phyloP scores from a whole-genome alignment of 2,113 vertebrate genomes.

The Saguinus midas region DNA sequence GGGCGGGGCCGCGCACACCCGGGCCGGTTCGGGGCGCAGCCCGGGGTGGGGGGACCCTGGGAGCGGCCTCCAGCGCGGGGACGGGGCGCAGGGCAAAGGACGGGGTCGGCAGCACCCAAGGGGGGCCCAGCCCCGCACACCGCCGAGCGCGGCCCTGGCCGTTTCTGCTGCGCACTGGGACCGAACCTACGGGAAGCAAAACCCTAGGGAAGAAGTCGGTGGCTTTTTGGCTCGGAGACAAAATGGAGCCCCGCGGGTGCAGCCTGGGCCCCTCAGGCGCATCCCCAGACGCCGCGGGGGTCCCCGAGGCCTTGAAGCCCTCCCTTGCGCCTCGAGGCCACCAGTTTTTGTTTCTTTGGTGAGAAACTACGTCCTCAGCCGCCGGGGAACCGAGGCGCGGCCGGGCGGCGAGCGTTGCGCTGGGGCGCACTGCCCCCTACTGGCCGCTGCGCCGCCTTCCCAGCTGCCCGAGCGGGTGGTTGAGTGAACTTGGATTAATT shows the following conservation, averaged over 20 bases:
- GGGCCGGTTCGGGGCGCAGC: no score
- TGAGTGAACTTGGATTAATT: background rate
- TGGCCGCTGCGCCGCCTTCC: slow-evolving; percentile 8
- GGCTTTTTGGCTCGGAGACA: background rate
- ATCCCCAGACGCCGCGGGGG: no score
- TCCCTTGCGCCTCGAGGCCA: background rate
- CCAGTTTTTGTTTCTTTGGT: background rate
- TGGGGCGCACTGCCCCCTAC: slow-evolving; percentile 80
- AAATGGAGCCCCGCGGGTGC: background rate
- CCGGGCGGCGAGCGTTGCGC: no score
- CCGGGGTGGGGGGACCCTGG: no score
- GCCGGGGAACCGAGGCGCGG: no score
- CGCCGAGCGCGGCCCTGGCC: background rate
- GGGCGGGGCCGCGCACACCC: no score
- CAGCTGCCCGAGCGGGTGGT: fast-evolving
- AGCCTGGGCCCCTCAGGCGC: background rate
- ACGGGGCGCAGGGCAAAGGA: background rate
- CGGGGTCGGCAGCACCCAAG: no score
- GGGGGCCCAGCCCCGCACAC: background rate
- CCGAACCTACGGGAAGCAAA: background rate
- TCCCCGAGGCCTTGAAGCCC: background rate
- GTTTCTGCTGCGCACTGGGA: background rate
- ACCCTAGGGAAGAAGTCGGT: background rate
- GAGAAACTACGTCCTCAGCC: background rate
- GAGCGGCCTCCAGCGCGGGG: no score